A percentile compares a stretch with the other conserved stretches of the same genome.
phyloP scores from a whole-genome alignment of 1,140 invertebrate species.

The Agrilus planipennis region DNA sequence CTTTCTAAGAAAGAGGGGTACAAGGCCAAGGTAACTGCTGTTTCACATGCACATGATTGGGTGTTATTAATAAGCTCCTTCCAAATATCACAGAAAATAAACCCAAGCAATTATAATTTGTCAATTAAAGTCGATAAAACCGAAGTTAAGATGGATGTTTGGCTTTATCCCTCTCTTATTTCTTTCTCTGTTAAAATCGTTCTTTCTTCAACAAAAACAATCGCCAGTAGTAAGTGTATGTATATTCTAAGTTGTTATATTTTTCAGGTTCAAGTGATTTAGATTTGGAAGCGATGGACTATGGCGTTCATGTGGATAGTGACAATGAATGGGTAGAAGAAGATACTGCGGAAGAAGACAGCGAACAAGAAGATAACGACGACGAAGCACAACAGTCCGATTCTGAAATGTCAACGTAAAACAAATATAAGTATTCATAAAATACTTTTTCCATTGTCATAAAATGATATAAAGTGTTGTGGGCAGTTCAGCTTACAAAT shows the following conservation, averaged over 20 bases:
- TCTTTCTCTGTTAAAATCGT: background rate
- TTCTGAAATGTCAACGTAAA: slow-evolving; percentile 12
- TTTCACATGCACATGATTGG: background rate
- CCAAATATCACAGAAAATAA: too few species aligned
- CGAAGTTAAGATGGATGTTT: too few species aligned
- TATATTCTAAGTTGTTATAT: slow-evolving; percentile 6
- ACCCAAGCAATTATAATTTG: too few species aligned
- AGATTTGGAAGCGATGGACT: slow-evolving; percentile 17
- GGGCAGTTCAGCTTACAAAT: too few species aligned
- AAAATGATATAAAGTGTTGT: too few species aligned
- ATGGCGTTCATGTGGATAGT: slow-evolving; percentile 20
- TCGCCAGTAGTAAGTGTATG: slow-evolving; percentile 3
- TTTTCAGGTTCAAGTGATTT: slow-evolving; percentile 23
- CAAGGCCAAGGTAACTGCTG: background rate
- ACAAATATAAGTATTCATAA: too few species aligned
- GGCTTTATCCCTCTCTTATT: background rate
- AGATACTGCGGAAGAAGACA: slow-evolving; percentile 11
- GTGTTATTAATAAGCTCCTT: background rate
- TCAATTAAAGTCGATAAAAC: too few species aligned
- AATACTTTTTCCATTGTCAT: too few species aligned
- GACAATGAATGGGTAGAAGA: slow-evolving; percentile 33
- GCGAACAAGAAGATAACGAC: slow-evolving; percentile 10
- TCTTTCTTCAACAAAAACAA: background rate
- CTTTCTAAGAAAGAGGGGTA: background rate
- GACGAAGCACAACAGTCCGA: too few species aligned